These are phyloP conservation scores for Geotrypetes seraphini DNA, from an alignment of 2,797 vertebrate genomes.

Conservation along the genomic window DNA sequence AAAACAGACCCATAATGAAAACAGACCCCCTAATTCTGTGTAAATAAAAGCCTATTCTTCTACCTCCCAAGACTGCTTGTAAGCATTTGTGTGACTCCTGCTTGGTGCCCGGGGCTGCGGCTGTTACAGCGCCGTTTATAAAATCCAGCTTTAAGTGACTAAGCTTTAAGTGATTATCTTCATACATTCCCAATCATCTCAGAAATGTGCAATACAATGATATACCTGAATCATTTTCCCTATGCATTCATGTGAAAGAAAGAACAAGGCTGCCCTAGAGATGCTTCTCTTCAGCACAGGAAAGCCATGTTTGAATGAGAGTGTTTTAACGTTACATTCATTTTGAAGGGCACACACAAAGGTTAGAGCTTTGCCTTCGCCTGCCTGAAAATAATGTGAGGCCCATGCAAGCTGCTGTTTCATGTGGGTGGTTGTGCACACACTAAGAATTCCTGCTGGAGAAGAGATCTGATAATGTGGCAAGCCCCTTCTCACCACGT, in stretches of 20 bases:
- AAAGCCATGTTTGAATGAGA: slow-evolving; percentile 16
- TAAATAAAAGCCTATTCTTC: too few species aligned
- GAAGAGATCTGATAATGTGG: too few species aligned
- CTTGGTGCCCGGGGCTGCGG: too few species aligned
- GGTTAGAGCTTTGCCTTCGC: background rate
- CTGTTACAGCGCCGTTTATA: too few species aligned
- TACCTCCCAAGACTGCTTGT: too few species aligned
- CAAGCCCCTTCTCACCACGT: too few species aligned
- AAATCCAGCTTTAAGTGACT: too few species aligned
- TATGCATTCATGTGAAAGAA: too few species aligned
- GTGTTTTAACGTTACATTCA: slow-evolving; percentile 40
- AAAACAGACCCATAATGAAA: too few species aligned
- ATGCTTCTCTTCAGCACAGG: slow-evolving; percentile 13
- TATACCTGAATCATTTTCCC: slow-evolving; percentile 18
- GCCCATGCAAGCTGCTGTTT: background rate
- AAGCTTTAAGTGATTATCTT: slow-evolving; percentile 34
- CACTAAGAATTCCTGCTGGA: slow-evolving; percentile 16
- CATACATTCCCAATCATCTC: slow-evolving; percentile 38
- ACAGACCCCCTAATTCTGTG: too few species aligned
- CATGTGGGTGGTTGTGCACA: background rate
- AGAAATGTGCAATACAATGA: slow-evolving; percentile 16
- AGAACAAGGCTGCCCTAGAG: too few species aligned
- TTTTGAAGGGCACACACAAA: slow-evolving; percentile 16
- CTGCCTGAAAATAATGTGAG: slow-evolving; percentile 10
- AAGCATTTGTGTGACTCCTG: too few species aligned